Percentiles rank a stretch among this genome's conserved stretches.
phyloP scores from a whole-genome alignment of 2,113 vertebrate species.

The Serinus canaria region DNA sequence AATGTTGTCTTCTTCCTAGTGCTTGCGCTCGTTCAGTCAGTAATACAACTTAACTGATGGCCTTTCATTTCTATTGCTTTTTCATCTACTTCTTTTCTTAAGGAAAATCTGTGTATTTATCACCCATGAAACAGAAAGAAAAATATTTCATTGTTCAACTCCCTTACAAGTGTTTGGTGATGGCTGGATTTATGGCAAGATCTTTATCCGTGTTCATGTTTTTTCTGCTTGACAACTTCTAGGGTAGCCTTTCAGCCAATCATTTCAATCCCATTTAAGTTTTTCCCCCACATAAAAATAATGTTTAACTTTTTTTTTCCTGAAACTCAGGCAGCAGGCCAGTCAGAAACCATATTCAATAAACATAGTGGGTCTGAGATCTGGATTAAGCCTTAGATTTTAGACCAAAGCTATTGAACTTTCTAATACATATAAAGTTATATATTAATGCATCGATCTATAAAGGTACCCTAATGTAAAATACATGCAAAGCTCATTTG shows the following conservation, averaged over 20 bases:
- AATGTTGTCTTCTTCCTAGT: constrained; percentile 45
- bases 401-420: constrained; percentile 69
- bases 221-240: constrained; percentile 60
- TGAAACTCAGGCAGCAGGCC: constrained; percentile 80
- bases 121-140: neutral
- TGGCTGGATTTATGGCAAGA: constrained; percentile 33
- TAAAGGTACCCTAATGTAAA: constrained; percentile 73
- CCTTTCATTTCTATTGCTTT: constrained; percentile 17
- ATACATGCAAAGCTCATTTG: constrained; percentile 75
- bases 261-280: constrained; percentile 60
- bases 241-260: constrained; percentile 81
- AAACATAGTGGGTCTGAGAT: constrained; percentile 62
- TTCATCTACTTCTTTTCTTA: neutral
- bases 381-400: constrained; percentile 70
- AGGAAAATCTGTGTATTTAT: constrained; percentile 19
- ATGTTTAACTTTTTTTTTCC: constrained; percentile 62
- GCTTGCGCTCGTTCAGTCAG: neutral
- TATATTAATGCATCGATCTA: constrained; percentile 72
- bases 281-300: constrained; percentile 75
- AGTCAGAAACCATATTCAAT: constrained; percentile 72
- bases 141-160: neutral
- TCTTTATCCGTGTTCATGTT: neutral
- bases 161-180: constrained; percentile 18
- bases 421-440: constrained; percentile 74
- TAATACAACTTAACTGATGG: neutral